phyloP scores from a whole-genome alignment of 2,888 invertebrate genomes.

The Brachyopa scutellaris region DNA sequence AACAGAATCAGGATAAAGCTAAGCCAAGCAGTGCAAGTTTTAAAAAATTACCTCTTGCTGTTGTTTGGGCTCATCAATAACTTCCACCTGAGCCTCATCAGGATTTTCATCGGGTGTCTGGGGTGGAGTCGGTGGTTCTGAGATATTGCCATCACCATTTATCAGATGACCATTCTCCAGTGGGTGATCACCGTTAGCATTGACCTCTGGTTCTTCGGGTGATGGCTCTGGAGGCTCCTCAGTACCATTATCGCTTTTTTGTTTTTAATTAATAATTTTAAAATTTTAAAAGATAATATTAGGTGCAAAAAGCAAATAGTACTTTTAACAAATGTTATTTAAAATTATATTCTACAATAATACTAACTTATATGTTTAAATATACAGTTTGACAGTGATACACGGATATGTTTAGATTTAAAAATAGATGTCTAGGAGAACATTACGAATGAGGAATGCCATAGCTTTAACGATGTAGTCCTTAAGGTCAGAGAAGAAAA shows the following conservation, averaged over 20 bases:
- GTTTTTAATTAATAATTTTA: conserved; percentile 26
- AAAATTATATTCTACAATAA: too few relatives aligned
- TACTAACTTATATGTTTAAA: too few relatives aligned
- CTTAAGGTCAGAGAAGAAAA: too few relatives aligned
- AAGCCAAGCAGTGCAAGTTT: conserved; percentile 57
- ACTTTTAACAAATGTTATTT: not conserved
- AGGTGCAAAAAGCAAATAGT: conserved; percentile 41
- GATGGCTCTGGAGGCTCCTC: conserved; percentile 57
- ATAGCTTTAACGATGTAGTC: too few relatives aligned
- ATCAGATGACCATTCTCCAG: conserved; percentile 40
- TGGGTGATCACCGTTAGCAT: conserved; percentile 3
- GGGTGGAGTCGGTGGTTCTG: conserved; percentile 48
- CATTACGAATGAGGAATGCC: too few relatives aligned
- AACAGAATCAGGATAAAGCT: conserved; percentile 31
- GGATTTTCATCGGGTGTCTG: conserved; percentile 40
- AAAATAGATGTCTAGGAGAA: too few relatives aligned
- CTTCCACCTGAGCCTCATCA: not conserved
- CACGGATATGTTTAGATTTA: too few relatives aligned
- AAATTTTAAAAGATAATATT: conserved; percentile 13
- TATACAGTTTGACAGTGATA: too few relatives aligned
- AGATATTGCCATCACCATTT: conserved; percentile 27
- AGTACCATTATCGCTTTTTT: conserved; percentile 36
- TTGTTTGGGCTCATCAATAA: conserved; percentile 2
- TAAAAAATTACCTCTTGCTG: conserved; percentile 38
- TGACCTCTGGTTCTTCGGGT: conserved; percentile 35